A percentile compares a stretch with the other conserved stretches of the same genome.
phyloP scores from a whole-genome alignment of 1,140 invertebrate species.

The Zaprionus davidi region DNA sequence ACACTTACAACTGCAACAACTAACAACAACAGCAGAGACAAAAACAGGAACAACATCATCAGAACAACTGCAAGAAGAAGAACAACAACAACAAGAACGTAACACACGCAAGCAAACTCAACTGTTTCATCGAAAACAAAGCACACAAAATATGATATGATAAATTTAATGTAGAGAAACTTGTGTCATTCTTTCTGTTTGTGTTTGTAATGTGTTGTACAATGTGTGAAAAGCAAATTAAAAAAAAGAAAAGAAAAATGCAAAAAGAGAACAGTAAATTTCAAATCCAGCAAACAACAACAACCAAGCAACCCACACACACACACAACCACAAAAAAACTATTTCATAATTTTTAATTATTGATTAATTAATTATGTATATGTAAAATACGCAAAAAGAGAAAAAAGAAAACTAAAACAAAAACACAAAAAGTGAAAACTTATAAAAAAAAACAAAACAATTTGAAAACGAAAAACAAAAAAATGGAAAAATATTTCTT shows the following conservation, averaged over 20 bases:
- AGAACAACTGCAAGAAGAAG: conserved; percentile 14
- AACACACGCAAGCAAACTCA: conserved; percentile 44
- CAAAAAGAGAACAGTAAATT: conserved; percentile 17
- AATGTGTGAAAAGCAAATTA: conserved; percentile 52
- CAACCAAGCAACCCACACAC: conserved; percentile 28
- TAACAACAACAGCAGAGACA: neutral
- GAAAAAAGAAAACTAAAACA: conserved; percentile 33
- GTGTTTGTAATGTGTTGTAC: conserved; percentile 71
- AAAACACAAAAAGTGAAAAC: conserved; percentile 46
- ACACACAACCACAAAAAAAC: conserved; percentile 34
- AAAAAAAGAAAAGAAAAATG: conserved; percentile 40
- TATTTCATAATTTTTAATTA: conserved; percentile 77
- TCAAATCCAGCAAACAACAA: conserved; percentile 19
- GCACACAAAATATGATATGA: conserved; percentile 13
- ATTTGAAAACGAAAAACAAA: conserved; percentile 51
- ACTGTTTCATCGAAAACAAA: conserved; percentile 58
- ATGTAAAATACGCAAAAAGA: conserved; percentile 59
- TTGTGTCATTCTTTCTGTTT: conserved; percentile 52
- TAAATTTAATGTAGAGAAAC: conserved; percentile 60
- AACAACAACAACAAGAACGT: no score
- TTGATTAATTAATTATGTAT: conserved; percentile 79
- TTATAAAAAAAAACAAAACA: conserved; percentile 52
- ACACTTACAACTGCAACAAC: conserved; percentile 10
- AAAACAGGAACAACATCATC: conserved; percentile 20
- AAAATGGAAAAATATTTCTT: conserved; percentile 43